These are phyloP conservation scores for Noctilio leporinus DNA, from an alignment of 2,113 vertebrate species.

Conservation along the genomic window DNA sequence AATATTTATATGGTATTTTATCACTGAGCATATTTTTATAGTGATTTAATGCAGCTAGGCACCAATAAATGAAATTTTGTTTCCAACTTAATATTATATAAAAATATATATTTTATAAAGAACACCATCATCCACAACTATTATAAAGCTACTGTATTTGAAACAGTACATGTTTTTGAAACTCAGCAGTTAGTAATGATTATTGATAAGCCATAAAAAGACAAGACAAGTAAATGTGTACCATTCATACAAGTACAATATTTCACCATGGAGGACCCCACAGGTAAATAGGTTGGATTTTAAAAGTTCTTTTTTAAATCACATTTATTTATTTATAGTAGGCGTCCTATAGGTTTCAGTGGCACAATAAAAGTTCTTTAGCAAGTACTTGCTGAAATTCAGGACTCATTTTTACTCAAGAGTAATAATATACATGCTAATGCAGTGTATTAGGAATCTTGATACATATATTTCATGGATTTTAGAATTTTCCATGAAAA, in stretches of 20 bases:
- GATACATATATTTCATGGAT: not conserved
- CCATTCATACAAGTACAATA: not conserved
- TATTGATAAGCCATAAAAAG: not conserved
- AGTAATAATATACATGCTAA: not conserved
- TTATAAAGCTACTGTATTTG: not conserved
- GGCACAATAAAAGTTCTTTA: too few relatives aligned
- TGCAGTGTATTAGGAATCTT: not conserved
- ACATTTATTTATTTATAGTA: too few relatives aligned
- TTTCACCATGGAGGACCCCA: not conserved
- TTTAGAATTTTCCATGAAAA: not conserved
- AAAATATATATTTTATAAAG: not conserved
- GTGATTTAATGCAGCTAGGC: not conserved
- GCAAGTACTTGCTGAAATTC: not conserved
- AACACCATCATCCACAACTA: not conserved
- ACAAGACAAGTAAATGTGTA: not conserved
- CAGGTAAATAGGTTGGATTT: not conserved
- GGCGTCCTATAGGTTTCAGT: too few relatives aligned
- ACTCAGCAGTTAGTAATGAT: not conserved
- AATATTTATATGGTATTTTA: not conserved
- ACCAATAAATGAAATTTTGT: slow-evolving; percentile 26
- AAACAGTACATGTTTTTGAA: not conserved
- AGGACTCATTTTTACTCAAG: not conserved
- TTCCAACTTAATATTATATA: not conserved
- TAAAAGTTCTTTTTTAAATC: not conserved
- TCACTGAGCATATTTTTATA: not conserved